Evolutionary conservation across 1,140 invertebrate species (phyloP).

Genomic region (Drosophila santomea): DNA sequence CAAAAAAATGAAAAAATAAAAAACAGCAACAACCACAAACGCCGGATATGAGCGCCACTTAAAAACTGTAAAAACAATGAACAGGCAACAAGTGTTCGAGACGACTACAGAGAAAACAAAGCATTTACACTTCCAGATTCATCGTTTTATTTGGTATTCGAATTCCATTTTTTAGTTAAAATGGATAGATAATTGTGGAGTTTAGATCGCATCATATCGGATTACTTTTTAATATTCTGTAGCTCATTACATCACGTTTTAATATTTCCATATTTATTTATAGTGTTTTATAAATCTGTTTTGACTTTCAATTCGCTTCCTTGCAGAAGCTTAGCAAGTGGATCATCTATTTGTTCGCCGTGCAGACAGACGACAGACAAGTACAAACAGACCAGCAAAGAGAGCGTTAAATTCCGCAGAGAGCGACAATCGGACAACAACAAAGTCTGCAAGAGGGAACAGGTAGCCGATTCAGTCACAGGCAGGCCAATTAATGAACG

Average conservation of each 20-base stretch:
- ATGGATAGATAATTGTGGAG: too few relatives aligned
- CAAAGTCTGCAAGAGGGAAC: slow-evolving; percentile 15
- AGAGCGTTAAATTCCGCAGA: slow-evolving; percentile 46
- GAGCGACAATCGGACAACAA: slow-evolving; percentile 5
- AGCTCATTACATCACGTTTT: too few relatives aligned
- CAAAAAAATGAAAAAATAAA: slow-evolving; percentile 41
- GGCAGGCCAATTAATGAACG: slow-evolving; percentile 73
- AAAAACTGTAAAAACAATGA: slow-evolving; percentile 81
- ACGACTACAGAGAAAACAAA: slow-evolving; percentile 10
- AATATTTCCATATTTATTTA: too few relatives aligned
- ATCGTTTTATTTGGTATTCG: neutral
- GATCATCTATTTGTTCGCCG: neutral
- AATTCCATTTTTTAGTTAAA: too few relatives aligned
- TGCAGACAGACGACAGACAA: slow-evolving; percentile 1
- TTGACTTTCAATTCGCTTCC: too few relatives aligned
- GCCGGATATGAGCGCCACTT: slow-evolving; percentile 82
- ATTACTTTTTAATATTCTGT: too few relatives aligned
- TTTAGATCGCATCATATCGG: too few relatives aligned
- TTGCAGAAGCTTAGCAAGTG: too few relatives aligned
- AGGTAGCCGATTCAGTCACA: slow-evolving; percentile 61
- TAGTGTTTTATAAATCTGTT: too few relatives aligned
- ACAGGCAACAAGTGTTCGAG: slow-evolving; percentile 68
- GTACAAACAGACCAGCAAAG: neutral
- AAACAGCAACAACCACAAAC: slow-evolving; percentile 49
- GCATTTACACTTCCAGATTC: too few relatives aligned